Base-by-base conservation (phyloP, 2,888 invertebrate genomes). In the Crioceris asparagi region DNA sequence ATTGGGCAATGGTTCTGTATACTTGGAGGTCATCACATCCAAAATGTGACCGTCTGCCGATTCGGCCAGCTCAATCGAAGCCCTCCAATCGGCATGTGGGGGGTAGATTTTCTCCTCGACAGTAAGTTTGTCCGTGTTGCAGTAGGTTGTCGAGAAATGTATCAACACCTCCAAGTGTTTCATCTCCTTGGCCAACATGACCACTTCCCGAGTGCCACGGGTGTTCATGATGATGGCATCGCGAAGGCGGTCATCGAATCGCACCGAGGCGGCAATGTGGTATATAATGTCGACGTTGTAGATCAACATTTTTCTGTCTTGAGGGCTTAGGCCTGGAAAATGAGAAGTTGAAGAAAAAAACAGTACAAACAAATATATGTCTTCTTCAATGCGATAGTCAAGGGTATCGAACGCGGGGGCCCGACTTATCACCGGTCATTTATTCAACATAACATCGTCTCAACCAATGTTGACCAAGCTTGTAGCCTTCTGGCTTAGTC, bases 81-180 rank as follows among this genome's bases (percentile, higher is more conserved):
- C 70, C 16, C 70, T 66, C 83, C 85, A 86, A 53, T 83, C 74
- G 0, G 74, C 73, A 23, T 71, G 70, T 0, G 75, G 62, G 37
- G 80, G 79, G 54, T 88, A 87, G 32, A 88, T 66, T 36, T 74
- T 65, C 62, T 93, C 92, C 35, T 83, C 80, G 0, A 91, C 77
- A 3, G 15, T n/a, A n/a, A 73, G 15, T 32, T 38, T 44, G 34
- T 88, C 82, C 3, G 83, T 81, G 62, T 93, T 86, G 4, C 85
- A 79, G 59, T 88, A 93, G 0, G 88, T 83, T 0, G 93, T 90
- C 0, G 91, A 91, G 0, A 92, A 78, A 61, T 93, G 90, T 1
- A 88, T 66, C 3, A 86, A 64, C 0, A 72, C 74, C 2, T 49
- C 44, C 7, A 60, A 32, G 15, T 73, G 60, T 38, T 68, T 69